A percentile compares a stretch with the other conserved stretches of the same genome.
phyloP scores from a whole-genome alignment of 2,797 vertebrate species.

The Lithobates sylvaticus region DNA sequence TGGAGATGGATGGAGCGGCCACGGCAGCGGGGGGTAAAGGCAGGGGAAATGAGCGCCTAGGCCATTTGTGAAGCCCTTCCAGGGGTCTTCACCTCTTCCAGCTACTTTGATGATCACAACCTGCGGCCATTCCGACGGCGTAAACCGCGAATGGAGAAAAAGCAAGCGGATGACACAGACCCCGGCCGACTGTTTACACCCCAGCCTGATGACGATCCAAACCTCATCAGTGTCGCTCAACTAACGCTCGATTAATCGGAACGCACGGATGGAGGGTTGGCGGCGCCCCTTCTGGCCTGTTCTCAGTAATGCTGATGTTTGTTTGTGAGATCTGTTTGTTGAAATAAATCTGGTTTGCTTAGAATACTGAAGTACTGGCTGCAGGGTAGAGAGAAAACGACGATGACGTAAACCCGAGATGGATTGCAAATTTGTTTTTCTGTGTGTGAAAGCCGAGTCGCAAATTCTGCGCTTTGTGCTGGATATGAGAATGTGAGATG shows the following conservation, averaged over 20 bases:
- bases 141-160: not conserved
- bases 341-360: not conserved
- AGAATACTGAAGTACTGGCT: not conserved
- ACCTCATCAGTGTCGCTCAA: slow-evolving; percentile 23
- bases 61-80: slow-evolving; percentile 30
- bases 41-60: no score
- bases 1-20: slow-evolving; percentile 45
- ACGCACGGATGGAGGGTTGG: not conserved
- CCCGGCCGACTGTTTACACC: not conserved
- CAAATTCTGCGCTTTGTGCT: not conserved
- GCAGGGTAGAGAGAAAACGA: not conserved
- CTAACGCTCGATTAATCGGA: not conserved
- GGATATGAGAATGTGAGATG: not conserved
- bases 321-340: slow-evolving; percentile 3
- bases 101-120: slow-evolving; percentile 19
- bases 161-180: not conserved
- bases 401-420: not conserved
- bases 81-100: slow-evolving; percentile 32
- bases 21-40: slow-evolving; percentile 38
- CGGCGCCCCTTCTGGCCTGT: not conserved
- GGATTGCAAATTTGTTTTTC: not conserved
- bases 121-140: not conserved
- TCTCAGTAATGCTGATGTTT: not conserved
- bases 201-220: not conserved
- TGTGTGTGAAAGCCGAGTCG: not conserved